phyloP scores from a whole-genome alignment of 2,797 vertebrate species.

The Acanthurus tractus region DNA sequence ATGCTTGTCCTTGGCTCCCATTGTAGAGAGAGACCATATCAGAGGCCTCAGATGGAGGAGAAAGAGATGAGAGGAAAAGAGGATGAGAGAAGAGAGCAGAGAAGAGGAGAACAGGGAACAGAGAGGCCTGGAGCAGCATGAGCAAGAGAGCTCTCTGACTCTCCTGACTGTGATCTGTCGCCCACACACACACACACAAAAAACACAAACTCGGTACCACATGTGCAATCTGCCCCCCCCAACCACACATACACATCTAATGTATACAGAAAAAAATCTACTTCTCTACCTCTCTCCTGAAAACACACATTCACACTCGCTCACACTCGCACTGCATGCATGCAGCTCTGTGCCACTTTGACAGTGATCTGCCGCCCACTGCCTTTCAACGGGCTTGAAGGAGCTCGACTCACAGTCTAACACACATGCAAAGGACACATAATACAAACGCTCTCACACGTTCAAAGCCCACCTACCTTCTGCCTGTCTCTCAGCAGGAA shows the following conservation, averaged over 20 bases:
- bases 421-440: conserved; percentile 69
- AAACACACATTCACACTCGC: conserved; percentile 37
- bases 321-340: conserved; percentile 38
- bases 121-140: conserved; percentile 81
- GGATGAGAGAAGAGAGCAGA: conserved; percentile 75
- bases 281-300: conserved; percentile 48
- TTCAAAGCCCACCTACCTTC: conserved; percentile 80
- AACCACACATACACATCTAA: conserved; percentile 68
- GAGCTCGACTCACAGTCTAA: conserved; percentile 70
- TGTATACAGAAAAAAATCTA: conserved; percentile 66
- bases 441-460: conserved; percentile 71
- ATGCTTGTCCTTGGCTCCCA: conserved; percentile 74
- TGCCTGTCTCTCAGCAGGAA: conserved; percentile 73
- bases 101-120: conserved; percentile 76
- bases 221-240: conserved; percentile 66
- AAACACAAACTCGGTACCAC: conserved; percentile 61
- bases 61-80: conserved; percentile 74
- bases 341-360: conserved; percentile 74
- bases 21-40: conserved; percentile 78
- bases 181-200: conserved; percentile 72
- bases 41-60: conserved; percentile 77
- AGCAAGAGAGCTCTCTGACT: conserved; percentile 81
- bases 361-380: conserved; percentile 83
- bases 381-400: conserved; percentile 79
- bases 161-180: conserved; percentile 82